Evolutionary conservation across 2,113 vertebrate species (phyloP), one percentile per base, ranked within the genome.

Genomic region (Apteryx owenii): DNA sequence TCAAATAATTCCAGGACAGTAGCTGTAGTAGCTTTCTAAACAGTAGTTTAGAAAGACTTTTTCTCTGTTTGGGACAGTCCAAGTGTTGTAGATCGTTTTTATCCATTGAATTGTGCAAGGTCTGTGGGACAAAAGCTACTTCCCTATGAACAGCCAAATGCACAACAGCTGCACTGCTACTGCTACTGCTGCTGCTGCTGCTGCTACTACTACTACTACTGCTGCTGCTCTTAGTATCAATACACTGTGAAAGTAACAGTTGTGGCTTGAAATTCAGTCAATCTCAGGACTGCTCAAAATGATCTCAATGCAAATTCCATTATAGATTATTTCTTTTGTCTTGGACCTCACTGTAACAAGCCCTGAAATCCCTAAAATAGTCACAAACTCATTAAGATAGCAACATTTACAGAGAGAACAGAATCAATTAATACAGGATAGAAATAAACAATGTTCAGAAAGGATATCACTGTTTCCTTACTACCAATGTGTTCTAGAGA

Each of bases 151-250:
- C 5, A 85, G 58, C 5, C 29, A 62, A 85, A 54, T 70, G 31
- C 8, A 60, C 82, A 81, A 64, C 2, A 1, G 1, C 5, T 33
- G 8, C 10, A 2, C 5, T 88, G 1, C 42, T 72, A 4, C 31
- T 20, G 3, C 19, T 65, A 3, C n/a, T 54, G 1, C 29, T 58
- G 38, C 53, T 56, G 5, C 31, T 20, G 3, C 4, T 65, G 3
- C n/a, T 54, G 36, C 29, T 58, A 42, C 53, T 56, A 3, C 5
- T 90, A 1, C 38, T 72, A 6, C 31, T 20, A 2, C 4, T 90
- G 1, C 38, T 76, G 5, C 28, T 20, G 5, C 18, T 61, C 4
- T 33, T 60, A 56, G 28, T 29, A 60, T 60, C 31, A 33, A 33
- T 33, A 62, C 31, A 20, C 20, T 29, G 5, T 80, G 25, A n/a